Percentiles rank a stretch among this genome's conserved stretches.
phyloP scores from a whole-genome alignment of 2,888 invertebrate genomes.

The Coremacera marginata region DNA sequence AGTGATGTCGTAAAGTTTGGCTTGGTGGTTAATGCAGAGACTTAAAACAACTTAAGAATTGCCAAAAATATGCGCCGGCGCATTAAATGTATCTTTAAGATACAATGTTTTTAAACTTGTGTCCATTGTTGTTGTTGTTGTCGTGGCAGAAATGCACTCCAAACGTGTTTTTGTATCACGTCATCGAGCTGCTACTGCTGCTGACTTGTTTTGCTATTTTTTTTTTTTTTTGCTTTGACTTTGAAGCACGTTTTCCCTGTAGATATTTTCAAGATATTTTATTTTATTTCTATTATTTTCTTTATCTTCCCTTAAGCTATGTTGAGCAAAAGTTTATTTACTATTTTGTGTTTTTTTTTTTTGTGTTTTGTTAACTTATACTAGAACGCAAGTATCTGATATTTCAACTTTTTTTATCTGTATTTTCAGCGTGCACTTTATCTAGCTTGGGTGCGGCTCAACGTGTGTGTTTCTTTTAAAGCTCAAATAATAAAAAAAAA shows the following conservation, averaged over 20 bases:
- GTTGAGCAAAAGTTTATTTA: too few relatives aligned
- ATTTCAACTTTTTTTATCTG: background rate
- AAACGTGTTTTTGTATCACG: background rate
- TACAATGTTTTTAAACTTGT: background rate
- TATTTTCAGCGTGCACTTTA: constrained; percentile 18
- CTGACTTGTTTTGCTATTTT: background rate
- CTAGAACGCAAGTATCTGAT: background rate
- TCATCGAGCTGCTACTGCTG: background rate
- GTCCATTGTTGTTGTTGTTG: background rate
- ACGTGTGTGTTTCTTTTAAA: background rate
- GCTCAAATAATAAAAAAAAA: too few relatives aligned
- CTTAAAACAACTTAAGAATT: too few relatives aligned
- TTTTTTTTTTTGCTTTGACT: constrained; percentile 9
- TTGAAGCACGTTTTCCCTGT: constrained; percentile 7
- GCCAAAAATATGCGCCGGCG: background rate
- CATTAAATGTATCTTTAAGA: background rate
- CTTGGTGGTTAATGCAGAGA: too few relatives aligned
- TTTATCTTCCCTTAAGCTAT: background rate
- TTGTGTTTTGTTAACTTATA: background rate
- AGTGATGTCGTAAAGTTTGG: too few relatives aligned
- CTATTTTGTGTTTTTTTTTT: background rate
- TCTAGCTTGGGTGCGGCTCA: background rate
- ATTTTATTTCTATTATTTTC: background rate
- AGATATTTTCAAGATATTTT: background rate
- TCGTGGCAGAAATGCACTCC: background rate